A percentile compares a stretch with the other conserved stretches of the same genome.
phyloP scores from a whole-genome alignment of 2,888 invertebrate genomes.

The Gymnoscelis rufifasciata region DNA sequence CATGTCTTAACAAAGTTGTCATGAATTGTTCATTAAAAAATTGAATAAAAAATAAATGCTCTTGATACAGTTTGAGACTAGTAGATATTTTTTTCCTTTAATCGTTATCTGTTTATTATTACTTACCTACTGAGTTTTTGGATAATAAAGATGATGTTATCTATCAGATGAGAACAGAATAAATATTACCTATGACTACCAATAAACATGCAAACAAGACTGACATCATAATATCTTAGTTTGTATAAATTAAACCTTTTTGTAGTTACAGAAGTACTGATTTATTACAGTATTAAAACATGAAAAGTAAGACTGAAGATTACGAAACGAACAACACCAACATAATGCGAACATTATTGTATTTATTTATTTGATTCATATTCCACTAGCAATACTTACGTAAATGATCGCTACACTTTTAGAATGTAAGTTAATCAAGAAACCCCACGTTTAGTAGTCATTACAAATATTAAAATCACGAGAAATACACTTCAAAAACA shows the following conservation, averaged over 20 bases:
- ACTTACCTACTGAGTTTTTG: not conserved
- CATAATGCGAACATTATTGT: not conserved
- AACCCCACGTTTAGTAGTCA: slow-evolving; percentile 7
- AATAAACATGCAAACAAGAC: too few relatives aligned
- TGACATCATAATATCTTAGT: too few relatives aligned
- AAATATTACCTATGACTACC: too few relatives aligned
- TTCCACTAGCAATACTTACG: slow-evolving; percentile 14
- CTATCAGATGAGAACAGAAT: too few relatives aligned
- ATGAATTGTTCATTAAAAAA: too few relatives aligned
- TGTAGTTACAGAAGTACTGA: not conserved
- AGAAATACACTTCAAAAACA: slow-evolving; percentile 16
- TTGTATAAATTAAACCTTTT: too few relatives aligned
- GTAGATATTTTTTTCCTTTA: too few relatives aligned
- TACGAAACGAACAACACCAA: slow-evolving; percentile 23
- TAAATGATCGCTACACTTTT: slow-evolving; percentile 8
- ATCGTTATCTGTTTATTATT: too few relatives aligned
- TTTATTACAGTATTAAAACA: not conserved
- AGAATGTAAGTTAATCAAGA: not conserved
- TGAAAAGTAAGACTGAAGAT: slow-evolving; percentile 4
- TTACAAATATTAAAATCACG: slow-evolving; percentile 18
- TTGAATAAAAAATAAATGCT: too few relatives aligned
- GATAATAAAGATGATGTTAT: not conserved
- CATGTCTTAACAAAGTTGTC: too few relatives aligned
- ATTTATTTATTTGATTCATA: not conserved
- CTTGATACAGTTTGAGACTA: too few relatives aligned